Base-by-base conservation (phyloP, 1,140 invertebrate genomes). In the Cotesia vestalis region DNA sequence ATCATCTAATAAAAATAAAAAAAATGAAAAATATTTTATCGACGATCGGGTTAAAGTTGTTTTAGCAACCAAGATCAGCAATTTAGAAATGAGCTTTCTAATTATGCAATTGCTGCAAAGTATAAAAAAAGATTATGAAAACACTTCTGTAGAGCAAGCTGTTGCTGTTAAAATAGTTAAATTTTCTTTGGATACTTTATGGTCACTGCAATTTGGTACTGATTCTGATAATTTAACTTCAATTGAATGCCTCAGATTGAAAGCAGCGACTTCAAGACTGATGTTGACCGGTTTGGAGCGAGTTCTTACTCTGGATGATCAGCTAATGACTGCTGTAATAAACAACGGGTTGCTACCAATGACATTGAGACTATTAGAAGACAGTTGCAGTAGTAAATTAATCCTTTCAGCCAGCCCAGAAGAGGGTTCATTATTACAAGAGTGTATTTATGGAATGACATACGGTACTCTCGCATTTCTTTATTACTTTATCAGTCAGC, bases 321-420 rank as follows among this genome's bases (percentile, higher is more conserved):
- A 46, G 66, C 83, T 90, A 0, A 91, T 88, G 53, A 86, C 87
- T 2, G 89, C 89, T 74, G 83, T 91, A 9, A 90, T 91, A 38
- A 89, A 90, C 64, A 90, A 89, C 77, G 90, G 90, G 0, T 85
- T 90, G 17, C 63, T 92, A 9, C 90, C 90, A 4, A 90, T 91
- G 88, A 86, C 90, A 3, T 74, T 91, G 4, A 85, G 89, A 75
- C 77, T 91, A 11, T 74, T 91, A 14, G 90, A 91, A 77, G 90
- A 91, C 72, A 87, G 88, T 6, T 86, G 83, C 5, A 46, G 40
- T 38, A 77, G 77, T 17, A 83, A 79, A 69, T 78, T 79, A n/a
- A 75, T 78, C 4, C 53, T 71, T 0, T 74, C 72, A 0, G 9
- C 76, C 0, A 78, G 74, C 0, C 70, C 73, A 0, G 84, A 85